Evolutionary conservation across 2,888 invertebrate genomes (phyloP).

Genomic region (Pelosia muscerda): DNA sequence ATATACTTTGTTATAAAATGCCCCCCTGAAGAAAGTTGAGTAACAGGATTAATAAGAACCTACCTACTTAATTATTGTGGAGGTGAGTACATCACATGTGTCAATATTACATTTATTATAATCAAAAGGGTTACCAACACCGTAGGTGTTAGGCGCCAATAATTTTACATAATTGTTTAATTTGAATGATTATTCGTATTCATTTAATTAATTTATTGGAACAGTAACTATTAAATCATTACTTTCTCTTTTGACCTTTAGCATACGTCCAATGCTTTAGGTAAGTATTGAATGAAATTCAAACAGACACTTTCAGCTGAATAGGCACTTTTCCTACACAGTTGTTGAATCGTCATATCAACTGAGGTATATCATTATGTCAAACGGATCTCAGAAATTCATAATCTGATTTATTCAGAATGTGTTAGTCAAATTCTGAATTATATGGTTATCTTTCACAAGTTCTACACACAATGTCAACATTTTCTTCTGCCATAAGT

Average conservation of each 20-base stretch:
- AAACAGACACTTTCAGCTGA: not conserved
- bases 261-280: not conserved
- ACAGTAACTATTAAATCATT: not conserved
- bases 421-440: not conserved
- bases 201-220: not conserved
- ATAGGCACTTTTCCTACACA: not conserved
- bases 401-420: too few species aligned
- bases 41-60: not conserved
- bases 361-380: too few species aligned
- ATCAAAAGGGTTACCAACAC: not conserved
- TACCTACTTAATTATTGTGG: not conserved
- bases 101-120: too few species aligned
- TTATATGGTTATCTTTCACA: not conserved
- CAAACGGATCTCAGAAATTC: too few species aligned
- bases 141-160: not conserved
- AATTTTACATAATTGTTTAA: constrained; percentile 1
- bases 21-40: not conserved
- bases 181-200: not conserved
- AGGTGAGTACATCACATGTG: not conserved
- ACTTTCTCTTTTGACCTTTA: not conserved
- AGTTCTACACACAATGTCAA: not conserved
- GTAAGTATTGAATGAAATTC: not conserved
- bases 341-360: not conserved
- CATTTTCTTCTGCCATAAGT: not conserved
- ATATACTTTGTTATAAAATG: too few species aligned